Evolutionary conservation across 2,113 vertebrate genomes (phyloP), one percentile per base, ranked within the genome.

Genomic region (Manacus vitellinus): DNA sequence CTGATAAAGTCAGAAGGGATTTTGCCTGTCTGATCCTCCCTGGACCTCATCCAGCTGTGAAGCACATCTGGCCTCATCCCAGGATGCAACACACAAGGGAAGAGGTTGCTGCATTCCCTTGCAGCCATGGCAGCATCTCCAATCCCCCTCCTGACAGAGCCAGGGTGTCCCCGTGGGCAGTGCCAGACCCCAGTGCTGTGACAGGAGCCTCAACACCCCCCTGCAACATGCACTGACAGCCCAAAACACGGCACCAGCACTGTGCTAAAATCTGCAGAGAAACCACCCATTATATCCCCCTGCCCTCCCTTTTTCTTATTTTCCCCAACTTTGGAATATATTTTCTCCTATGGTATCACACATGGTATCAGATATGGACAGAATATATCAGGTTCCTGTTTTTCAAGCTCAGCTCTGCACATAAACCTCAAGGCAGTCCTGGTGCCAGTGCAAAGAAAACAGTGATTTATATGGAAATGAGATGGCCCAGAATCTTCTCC

Each of bases 401-500:
- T 87, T 16, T 61, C 75, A 82, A 87, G 82, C 52, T 67, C 63
- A 70, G 46, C 55, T 90, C 80, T 63, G 73, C 76, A 80, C 77
- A 77, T 44, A 92, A 85, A 87, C 66, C 84, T 85, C 62, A 30
- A 89, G 70, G 88, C 43, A 6, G 41, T 49, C 78, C 88, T 85
- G 80, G 58, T 83, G 79, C 77, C 75, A 73, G 55, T 21, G 70
- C 56, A 83, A 62, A 20, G 65, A 80, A 87, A 89, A 71, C 21
- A 37, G 63, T 1, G 13, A 95, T 86, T 91, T 93, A 63, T 61
- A 95, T 56, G 68, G 75, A 92, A 95, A 97, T 63, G 65, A 95
- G 58, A 66, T 3, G 0, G 18, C 61, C 51, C 65, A 52, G 76
- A 73, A 25, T 63, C 88, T 83, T 46, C 33, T 27, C 35, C 19